Conservation (phyloP, 2,113 vertebrate species). For the Oreamnos americanus region DNA sequence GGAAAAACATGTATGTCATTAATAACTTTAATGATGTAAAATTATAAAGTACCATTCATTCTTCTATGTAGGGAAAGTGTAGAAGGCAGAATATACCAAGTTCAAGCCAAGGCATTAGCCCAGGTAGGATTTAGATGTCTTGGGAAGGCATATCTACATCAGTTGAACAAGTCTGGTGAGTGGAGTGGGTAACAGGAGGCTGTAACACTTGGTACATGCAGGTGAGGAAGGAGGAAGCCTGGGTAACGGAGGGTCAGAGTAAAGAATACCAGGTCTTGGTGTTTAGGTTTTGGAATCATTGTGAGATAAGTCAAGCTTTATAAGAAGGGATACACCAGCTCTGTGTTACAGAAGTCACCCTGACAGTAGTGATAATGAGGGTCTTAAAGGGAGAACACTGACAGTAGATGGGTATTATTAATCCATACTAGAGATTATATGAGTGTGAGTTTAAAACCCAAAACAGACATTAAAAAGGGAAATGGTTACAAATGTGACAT, state of each 20-base stretch:
- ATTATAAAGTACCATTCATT: background rate
- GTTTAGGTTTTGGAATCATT: background rate
- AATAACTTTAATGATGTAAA: background rate
- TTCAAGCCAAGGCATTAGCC: background rate
- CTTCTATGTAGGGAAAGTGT: background rate
- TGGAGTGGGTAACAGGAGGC: accelerated
- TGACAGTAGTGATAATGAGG: background rate
- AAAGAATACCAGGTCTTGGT: background rate
- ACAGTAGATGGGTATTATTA: background rate
- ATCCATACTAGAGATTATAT: background rate
- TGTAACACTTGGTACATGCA: background rate
- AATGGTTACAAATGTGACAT: background rate
- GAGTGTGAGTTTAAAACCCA: background rate
- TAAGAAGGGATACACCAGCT: background rate
- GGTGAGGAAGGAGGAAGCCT: background rate
- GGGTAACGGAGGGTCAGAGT: too few species aligned
- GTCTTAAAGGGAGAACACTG: background rate
- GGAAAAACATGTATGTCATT: background rate
- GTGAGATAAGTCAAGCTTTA: background rate
- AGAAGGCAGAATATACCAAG: background rate
- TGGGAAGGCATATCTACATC: background rate
- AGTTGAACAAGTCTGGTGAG: background rate
- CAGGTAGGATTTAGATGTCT: background rate
- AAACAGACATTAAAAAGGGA: background rate
- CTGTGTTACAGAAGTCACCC: background rate